Evolutionary conservation across 2,888 invertebrate genomes (phyloP).

Genomic region (Bembecia ichneumoniformis): DNA sequence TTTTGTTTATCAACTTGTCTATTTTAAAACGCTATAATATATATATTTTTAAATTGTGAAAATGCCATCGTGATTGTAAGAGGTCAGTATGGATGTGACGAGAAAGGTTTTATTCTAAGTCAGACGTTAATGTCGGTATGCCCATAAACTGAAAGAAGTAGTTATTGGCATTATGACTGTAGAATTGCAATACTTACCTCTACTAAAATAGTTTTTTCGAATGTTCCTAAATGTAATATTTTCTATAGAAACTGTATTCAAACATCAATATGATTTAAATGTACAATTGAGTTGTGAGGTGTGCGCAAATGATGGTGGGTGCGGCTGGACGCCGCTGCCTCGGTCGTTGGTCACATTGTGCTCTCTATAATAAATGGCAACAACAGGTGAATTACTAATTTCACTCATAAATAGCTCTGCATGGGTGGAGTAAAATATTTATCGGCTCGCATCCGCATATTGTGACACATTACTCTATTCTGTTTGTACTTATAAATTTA

Average conservation of each 20-base stretch:
- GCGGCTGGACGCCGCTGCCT: slow-evolving; percentile 43
- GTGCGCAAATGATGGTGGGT: slow-evolving; percentile 55
- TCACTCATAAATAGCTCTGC: slow-evolving; percentile 67
- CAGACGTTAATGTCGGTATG: too few species aligned
- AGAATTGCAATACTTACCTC: too few species aligned
- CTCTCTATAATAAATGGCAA: slow-evolving; percentile 66
- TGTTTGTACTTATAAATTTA: too few species aligned
- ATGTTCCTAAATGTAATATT: background rate
- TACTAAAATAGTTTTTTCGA: background rate
- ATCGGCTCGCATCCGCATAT: slow-evolving; percentile 24
- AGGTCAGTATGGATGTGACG: too few species aligned
- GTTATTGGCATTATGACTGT: too few species aligned
- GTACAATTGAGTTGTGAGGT: slow-evolving; percentile 43
- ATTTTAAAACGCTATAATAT: too few species aligned
- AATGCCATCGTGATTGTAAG: too few species aligned
- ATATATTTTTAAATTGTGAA: too few species aligned
- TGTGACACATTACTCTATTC: too few species aligned
- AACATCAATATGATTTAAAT: slow-evolving; percentile 15
- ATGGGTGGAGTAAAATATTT: slow-evolving; percentile 69
- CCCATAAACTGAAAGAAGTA: too few species aligned
- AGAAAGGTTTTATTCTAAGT: too few species aligned
- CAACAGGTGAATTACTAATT: slow-evolving; percentile 72
- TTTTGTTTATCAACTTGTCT: too few species aligned
- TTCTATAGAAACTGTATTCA: slow-evolving; percentile 1
- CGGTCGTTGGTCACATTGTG: slow-evolving; percentile 54